These are phyloP conservation scores for Hylaeus volcanicus DNA, from an alignment of 1,140 invertebrate genomes.

Conservation along the genomic window DNA sequence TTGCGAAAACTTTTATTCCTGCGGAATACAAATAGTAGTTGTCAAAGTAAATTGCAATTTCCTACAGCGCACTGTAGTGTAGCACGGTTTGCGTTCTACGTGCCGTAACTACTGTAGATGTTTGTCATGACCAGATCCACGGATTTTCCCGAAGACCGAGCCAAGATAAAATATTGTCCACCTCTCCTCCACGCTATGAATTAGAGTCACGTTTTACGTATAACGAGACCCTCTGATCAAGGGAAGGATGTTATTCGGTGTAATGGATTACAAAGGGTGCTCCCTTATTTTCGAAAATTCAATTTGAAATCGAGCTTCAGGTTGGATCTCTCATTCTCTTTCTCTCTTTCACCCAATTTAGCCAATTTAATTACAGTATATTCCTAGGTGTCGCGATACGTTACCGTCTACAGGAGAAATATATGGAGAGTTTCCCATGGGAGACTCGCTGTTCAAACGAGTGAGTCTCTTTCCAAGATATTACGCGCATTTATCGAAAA, in stretches of 20 bases:
- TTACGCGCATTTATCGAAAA: background rate
- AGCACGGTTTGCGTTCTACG: no score
- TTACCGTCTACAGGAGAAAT: background rate
- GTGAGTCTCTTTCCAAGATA: background rate
- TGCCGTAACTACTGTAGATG: no score
- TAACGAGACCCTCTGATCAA: constrained; percentile 9
- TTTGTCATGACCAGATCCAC: background rate
- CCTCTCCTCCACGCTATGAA: background rate
- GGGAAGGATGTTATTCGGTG: constrained; percentile 9
- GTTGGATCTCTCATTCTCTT: background rate
- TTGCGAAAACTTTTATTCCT: no score
- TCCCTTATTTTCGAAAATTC: constrained; percentile 32
- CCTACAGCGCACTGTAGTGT: no score
- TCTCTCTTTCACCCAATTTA: background rate
- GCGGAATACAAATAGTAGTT: no score
- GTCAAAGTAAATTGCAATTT: background rate
- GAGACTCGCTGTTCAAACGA: background rate
- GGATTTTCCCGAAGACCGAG: background rate
- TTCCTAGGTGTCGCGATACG: background rate
- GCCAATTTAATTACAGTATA: constrained; percentile 17
- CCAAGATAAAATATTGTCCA: background rate
- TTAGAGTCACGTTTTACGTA: constrained; percentile 35
- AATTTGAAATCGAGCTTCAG: constrained; percentile 28
- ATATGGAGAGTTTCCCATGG: background rate
- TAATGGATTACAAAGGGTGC: constrained; percentile 26